These are phyloP conservation scores for Paraplagusia blochii DNA, from an alignment of 2,113 vertebrate genomes.

Conservation along the genomic window DNA sequence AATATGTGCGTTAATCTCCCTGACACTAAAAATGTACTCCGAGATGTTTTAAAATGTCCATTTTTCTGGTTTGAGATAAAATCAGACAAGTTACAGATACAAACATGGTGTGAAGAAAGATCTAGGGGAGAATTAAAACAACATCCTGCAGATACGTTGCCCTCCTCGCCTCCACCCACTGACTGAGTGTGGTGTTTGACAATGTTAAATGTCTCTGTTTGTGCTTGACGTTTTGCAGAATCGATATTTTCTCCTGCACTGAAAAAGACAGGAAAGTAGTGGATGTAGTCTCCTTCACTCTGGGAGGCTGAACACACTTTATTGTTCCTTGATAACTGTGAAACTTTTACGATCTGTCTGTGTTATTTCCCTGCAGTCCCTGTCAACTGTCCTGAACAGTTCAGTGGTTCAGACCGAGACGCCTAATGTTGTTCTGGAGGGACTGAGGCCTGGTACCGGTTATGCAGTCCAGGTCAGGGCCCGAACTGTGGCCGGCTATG, in stretches of 20 bases:
- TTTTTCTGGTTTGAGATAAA: neutral
- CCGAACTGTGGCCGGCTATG: constrained; percentile 91
- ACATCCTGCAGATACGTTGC: too few relatives aligned
- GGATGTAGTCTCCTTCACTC: constrained; percentile 16
- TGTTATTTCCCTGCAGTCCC: constrained; percentile 74
- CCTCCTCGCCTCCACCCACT: neutral
- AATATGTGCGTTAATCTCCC: too few relatives aligned
- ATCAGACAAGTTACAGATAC: neutral
- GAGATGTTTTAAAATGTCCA: too few relatives aligned
- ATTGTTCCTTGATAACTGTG: neutral
- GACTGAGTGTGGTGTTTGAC: constrained; percentile 1
- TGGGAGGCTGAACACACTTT: neutral
- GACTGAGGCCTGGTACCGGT: constrained; percentile 87
- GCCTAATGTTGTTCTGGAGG: constrained; percentile 88
- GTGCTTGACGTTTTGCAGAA: constrained; percentile 1
- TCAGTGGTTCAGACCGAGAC: constrained; percentile 89
- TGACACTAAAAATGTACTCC: too few relatives aligned
- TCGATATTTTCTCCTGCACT: constrained; percentile 14
- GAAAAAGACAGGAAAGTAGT: constrained; percentile 6
- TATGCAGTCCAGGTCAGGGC: constrained; percentile 95
- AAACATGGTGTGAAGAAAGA: neutral
- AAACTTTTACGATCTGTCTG: constrained; percentile 13
- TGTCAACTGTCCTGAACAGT: constrained; percentile 86
- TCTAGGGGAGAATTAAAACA: neutral
- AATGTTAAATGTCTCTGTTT: constrained; percentile 7